Evolutionary conservation across 2,888 invertebrate genomes (phyloP), one percentile per base, ranked within the genome.

Genomic region (Nymphalis c-album): DNA sequence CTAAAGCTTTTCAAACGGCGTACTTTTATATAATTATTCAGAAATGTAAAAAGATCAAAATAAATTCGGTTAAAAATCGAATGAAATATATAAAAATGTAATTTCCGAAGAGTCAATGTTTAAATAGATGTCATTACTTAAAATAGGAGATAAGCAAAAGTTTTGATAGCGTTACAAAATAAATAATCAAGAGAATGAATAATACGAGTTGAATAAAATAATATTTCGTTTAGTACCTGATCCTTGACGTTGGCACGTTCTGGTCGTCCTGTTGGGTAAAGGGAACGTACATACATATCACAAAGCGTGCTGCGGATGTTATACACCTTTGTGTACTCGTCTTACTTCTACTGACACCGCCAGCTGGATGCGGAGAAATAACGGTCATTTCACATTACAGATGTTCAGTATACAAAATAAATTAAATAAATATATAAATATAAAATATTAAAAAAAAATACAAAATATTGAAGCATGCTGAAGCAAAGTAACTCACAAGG

Each of bases 261-360:
- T 55, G 20, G 31, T 31, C n/a, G 31, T 13, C 26, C 31, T 55
- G n/a, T 7, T 31, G 31, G 20, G 59, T 46, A 45, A 45, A 59
- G 59, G 18, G 46, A 45, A 20, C 13, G 45, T 45, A 46, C 59
- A 59, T 45, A 46, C 59, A 59, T 13, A 20, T 20, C 45, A 59
- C 59, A 59, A 20, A 59, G 59, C 45, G 59, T 45, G 59, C 45
- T 59, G 45, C 59, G 59, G 59, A 59, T 59, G 59, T 45, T 59
- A 45, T 45, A 46, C 59, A 59, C 59, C 59, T 59, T 45, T 59
- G 59, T 59, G 46, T 45, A 8, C 45, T 26, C 58, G 59, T n/a
- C 46, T 59, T 45, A 59, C 40, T 59, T 22, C 40, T 46, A 45
- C n/a, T 8, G 31, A 16, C 13, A 22, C 26, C 16, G 13, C 16